phyloP scores from a whole-genome alignment of 2,888 invertebrate species.

The Tanypteryx hageni region DNA sequence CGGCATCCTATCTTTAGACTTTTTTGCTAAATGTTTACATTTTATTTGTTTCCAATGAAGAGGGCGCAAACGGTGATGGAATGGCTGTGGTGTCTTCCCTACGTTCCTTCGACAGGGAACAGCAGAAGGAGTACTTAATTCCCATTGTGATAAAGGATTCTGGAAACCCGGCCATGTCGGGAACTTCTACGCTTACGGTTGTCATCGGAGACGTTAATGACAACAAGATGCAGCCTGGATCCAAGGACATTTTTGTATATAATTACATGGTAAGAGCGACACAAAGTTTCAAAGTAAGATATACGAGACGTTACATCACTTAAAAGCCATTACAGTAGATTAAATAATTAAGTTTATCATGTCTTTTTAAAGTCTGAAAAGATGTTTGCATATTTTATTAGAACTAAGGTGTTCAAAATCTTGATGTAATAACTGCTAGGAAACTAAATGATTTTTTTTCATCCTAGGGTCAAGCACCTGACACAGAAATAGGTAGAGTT shows the following conservation, averaged over 20 bases:
- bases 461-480: slow-evolving; percentile 88
- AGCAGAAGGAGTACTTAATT: slow-evolving; percentile 96
- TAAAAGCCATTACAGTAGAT: neutral
- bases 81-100: slow-evolving; percentile 98
- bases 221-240: slow-evolving; percentile 98
- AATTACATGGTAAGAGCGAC: slow-evolving; percentile 84
- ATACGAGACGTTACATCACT: no score
- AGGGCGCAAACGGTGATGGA: slow-evolving; percentile 97
- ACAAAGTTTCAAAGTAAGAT: neutral
- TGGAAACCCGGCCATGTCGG: slow-evolving; percentile 97
- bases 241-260: slow-evolving; percentile 97
- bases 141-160: slow-evolving; percentile 98
- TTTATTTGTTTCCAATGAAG: slow-evolving; percentile 74
- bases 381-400: no score
- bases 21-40: neutral
- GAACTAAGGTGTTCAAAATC: neutral
- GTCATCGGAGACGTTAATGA: slow-evolving; percentile 99
- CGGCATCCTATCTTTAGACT: no score
- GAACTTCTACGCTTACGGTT: slow-evolving; percentile 96
- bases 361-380: neutral
- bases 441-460: neutral
- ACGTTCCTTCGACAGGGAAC: slow-evolving; percentile 95
- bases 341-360: neutral
- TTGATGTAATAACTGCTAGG: neutral
- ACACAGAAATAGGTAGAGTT: slow-evolving; percentile 94